These are phyloP conservation scores for Fragum sueziense DNA, from an alignment of 2,888 invertebrate genomes.

Conservation along the genomic window DNA sequence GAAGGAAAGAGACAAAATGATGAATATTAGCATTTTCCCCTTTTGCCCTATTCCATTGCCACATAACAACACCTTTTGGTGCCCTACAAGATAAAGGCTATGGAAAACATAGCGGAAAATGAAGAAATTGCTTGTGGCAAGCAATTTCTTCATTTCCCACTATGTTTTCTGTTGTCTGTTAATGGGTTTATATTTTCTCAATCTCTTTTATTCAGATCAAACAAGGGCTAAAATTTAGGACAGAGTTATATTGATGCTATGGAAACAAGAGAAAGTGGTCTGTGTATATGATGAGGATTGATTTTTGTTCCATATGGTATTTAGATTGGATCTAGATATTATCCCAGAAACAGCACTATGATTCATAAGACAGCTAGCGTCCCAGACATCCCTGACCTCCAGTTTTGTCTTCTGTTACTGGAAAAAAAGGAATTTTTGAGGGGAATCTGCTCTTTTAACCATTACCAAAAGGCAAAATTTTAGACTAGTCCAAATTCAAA, in stretches of 20 bases:
- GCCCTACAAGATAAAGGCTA: too few species aligned
- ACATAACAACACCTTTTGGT: too few species aligned
- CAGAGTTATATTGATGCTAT: background rate
- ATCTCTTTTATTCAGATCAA: background rate
- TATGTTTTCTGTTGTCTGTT: background rate
- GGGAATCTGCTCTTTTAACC: too few species aligned
- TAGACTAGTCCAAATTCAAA: too few species aligned
- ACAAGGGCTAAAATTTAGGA: background rate
- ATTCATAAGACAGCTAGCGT: background rate
- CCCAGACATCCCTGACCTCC: background rate
- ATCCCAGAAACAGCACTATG: background rate
- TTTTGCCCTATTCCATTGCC: too few species aligned
- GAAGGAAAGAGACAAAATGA: background rate
- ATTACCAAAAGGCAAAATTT: too few species aligned
- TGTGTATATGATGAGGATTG: background rate
- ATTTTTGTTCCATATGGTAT: conserved; percentile 9
- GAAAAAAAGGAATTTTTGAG: too few species aligned
- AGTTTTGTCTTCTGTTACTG: too few species aligned
- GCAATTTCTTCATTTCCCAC: too few species aligned
- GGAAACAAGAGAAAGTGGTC: background rate
- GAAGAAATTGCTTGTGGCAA: too few species aligned
- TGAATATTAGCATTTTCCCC: background rate
- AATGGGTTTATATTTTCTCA: background rate
- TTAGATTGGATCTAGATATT: background rate
- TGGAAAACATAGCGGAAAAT: too few species aligned